These are phyloP conservation scores for Muscicapa striata DNA, from an alignment of 2,797 vertebrate genomes.

Conservation along the genomic window DNA sequence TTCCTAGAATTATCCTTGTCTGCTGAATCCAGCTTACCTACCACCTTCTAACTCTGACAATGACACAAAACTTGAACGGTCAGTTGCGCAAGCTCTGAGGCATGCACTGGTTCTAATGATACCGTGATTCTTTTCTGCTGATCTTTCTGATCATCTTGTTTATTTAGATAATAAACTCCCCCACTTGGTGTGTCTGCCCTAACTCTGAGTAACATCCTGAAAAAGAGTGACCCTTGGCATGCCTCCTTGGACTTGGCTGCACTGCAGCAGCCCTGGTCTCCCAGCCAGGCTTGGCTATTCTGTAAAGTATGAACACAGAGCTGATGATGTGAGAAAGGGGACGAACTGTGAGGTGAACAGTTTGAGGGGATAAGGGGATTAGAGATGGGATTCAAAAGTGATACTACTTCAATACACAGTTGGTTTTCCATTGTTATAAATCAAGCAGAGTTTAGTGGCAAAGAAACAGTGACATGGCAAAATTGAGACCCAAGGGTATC, in stretches of 20 bases:
- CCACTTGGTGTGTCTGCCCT: neutral
- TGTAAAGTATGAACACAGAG: fast-evolving
- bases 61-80: fast-evolving
- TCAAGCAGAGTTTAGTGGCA: neutral
- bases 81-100: neutral
- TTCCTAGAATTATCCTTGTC: neutral
- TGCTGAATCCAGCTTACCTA: neutral
- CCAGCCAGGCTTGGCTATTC: fast-evolving
- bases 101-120: fast-evolving
- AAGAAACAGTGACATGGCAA: neutral
- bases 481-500: neutral
- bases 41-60: neutral
- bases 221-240: neutral
- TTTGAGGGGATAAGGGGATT: neutral
- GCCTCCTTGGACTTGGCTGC: neutral
- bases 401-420: neutral
- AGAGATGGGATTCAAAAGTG: neutral
- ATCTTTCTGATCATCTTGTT: neutral
- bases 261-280: neutral
- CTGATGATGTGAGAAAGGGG: neutral
- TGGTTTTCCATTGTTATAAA: neutral
- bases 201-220: slow-evolving; percentile 2
- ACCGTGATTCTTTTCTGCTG: neutral
- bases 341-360: neutral
- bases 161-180: slow-evolving; percentile 6